Base-by-base conservation (phyloP, 2,797 vertebrate species). In the Darevskia mixta region DNA sequence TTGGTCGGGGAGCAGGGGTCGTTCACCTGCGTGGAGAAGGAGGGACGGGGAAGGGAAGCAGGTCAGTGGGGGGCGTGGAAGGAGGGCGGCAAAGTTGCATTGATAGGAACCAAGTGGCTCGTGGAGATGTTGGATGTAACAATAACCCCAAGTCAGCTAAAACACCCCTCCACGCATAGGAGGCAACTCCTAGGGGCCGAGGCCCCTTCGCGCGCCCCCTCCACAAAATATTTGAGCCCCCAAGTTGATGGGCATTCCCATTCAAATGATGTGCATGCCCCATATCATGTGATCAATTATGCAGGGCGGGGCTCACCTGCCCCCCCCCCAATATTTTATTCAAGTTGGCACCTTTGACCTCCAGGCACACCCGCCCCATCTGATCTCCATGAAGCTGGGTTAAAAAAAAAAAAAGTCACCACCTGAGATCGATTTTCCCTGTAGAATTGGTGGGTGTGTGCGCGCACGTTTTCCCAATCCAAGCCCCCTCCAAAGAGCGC, bases 1-100 rank as follows among this genome's bases (percentile, higher is more conserved):
- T 98, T 98, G 90, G 98, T 98, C 0, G 98, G 98, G 49, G 98
- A 99, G 93, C 97, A 97, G 69, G 97, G 96, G 73, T 99, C 99
- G 5, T 97, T 97, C 95, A 98, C 97, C 99, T 99, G 96, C 10
- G 66, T 89, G 91, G 64, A 77, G 77, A 88, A 92, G 90, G 73
- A 29, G 3, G 67, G 75, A 69, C 81, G 8, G n/a, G 41, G 35
- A 2, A 72, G 3, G 73, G 89, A 73, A 84, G 71, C 23, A 8
- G 81, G 20, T 71, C 43, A 87, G 2, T 0, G 49, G 35, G 49
- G 49, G 49, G 13, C 69, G 67, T 9, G 32, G 11, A 2, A 29
- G 35, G 27, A 9, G 80, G 15, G 4, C 4, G 32, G 45, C 64
- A 67, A 66, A 13, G 41, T 20, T 27, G 3, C 13, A 61, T 67